Base-by-base conservation (phyloP, 2,888 invertebrate species). In the Xanthia togata region DNA sequence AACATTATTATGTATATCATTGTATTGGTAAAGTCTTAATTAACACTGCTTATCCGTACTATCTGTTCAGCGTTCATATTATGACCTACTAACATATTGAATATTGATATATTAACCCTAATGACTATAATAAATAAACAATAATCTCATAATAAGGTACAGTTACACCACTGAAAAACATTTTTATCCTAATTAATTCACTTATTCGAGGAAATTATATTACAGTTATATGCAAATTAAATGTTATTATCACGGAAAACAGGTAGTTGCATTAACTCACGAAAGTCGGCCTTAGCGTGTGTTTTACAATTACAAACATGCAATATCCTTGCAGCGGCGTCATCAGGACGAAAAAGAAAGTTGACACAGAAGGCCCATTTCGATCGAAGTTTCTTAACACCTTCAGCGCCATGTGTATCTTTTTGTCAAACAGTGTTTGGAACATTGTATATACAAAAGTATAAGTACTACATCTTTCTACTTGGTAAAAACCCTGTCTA, bases 251-350 rank as follows among this genome's bases (percentile, higher is more conserved):
- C 68, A 77, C 68, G 77, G 77, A 70, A 84, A 84, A 82, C 82
- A 79, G 78, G 86, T 83, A 87, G 86, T 84, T 86, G 75, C 53
- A 55, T 75, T 74, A 73, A 71, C 50, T 77, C 70, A 81, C 68
- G 79, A 78, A 81, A 70, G 75, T 78, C 78, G 79, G 76, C 77
- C 77, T 80, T 78, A 82, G 76, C 69, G 73, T 79, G 67, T 75
- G 77, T 77, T 65, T 74, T 84, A 75, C 74, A 74, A 67, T 74
- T 84, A 75, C 74, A 74, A 74, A 63, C 75, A 88, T 84, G 88
- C 85, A 86, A 86, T 88, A 89, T 87, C 87, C 87, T 89, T 89
- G 88, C 82, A 85, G 78, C 81, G 88, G 85, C 85, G 83, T 88
- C 89, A 90, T 90, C 90, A 90, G 86, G 69, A 70, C 60, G 41